Evolutionary conservation across 2,113 vertebrate genomes (phyloP), one percentile per base, ranked within the genome.

Genomic region (Rhinopithecus roxellana): DNA sequence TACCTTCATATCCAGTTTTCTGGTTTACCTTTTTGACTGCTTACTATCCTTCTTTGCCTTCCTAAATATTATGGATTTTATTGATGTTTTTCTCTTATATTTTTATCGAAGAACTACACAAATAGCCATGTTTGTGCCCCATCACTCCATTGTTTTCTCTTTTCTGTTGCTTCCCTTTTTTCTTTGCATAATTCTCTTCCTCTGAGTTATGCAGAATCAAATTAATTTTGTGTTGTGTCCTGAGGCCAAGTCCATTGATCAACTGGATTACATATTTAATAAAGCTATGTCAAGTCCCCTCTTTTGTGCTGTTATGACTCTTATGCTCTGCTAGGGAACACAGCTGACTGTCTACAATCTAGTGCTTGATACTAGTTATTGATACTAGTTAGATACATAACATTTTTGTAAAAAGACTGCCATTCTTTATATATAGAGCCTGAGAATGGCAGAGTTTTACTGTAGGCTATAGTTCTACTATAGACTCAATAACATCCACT

Each of bases 141-240:
- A 20, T 80, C 4, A 18, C 2, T 32, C 48, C 14, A 45, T 30
- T 74, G 6, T 0, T 88, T 94, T 93, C 27, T 90, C 38, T 91
- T 93, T 93, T 82, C 78, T 86, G n/a, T 93, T 94, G 5, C 32
- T 97, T 80, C 16, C 32, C 93, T 89, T 93, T 94, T 89, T 93
- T 94, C 35, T 95, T 94, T 88, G 61, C 45, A 12, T 75, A 93
- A 92, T 96, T 95, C 38, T 94, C 16, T 45, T 67, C 85, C 40
- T 91, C 8, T 70, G 70, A 61, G 50, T 88, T 90, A 90, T 94
- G 38, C n/a, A 97, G 22, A 86, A 84, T 88, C 38, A 67, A 70
- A 64, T 92, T 87, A 14, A 89, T 93, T 97, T 93, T 78, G 27
- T 93, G 38, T 75, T 52, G 22, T 93, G 38, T 75, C 69, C 84